A percentile compares a stretch with the other conserved stretches of the same genome.
Evolutionary conservation across 2,797 vertebrate species (phyloP).

Genomic region (Phylloscopus collybita): DNA sequence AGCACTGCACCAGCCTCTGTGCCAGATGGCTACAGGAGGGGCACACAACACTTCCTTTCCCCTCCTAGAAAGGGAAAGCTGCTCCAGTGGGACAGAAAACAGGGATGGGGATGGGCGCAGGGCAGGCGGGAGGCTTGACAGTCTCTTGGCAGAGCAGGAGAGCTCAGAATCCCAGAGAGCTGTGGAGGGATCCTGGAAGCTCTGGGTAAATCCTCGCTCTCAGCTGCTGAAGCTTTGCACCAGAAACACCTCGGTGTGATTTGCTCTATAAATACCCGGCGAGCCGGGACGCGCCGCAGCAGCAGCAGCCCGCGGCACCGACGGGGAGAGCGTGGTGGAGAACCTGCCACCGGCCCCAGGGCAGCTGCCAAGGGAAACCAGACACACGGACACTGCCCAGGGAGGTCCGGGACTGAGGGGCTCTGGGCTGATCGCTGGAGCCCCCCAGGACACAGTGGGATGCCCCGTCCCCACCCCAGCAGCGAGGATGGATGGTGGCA

Average conservation of each 20-base stretch:
- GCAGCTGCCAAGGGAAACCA: neutral
- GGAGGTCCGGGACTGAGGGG: neutral
- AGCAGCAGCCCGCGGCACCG: neutral
- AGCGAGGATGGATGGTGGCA: neutral
- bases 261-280: constrained; percentile 62
- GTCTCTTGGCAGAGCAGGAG: neutral
- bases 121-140: rapidly evolving
- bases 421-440: neutral
- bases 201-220: neutral
- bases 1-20: neutral
- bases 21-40: neutral
- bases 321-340: rapidly evolving
- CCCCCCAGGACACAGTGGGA: neutral
- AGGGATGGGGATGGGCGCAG: neutral
- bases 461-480: neutral
- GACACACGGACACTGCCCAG: rapidly evolving
- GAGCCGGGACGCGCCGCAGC: constrained; percentile 35
- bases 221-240: constrained; percentile 17
- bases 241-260: constrained; percentile 2
- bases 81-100: neutral
- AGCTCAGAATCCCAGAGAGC: neutral
- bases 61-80: neutral
- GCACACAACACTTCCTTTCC: neutral
- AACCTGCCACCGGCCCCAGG: neutral
- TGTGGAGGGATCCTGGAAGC: neutral